Percentiles rank a stretch among this genome's conserved stretches.
Conservation (phyloP, 2,888 invertebrate species). For the Pachymerium ferrugineum region DNA sequence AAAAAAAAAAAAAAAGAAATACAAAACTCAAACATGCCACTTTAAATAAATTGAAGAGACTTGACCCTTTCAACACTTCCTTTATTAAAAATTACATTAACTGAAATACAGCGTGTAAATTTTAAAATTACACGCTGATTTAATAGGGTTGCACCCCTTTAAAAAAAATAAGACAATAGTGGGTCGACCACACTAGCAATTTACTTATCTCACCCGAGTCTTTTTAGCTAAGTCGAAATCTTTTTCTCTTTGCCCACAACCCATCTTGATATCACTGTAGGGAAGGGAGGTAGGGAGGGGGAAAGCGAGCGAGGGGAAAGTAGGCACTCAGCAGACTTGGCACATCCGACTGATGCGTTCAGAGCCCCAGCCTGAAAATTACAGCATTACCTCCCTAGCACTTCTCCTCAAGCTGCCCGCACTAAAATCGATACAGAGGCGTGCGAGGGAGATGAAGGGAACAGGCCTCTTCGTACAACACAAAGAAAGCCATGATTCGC, state of each 20-base stretch:
- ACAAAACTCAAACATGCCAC: too few species aligned
- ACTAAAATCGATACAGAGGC: neutral
- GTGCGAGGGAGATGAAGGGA: neutral
- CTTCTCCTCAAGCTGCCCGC: neutral
- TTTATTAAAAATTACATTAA: too few species aligned
- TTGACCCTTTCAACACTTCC: too few species aligned
- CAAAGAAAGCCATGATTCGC: neutral
- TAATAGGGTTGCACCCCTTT: too few species aligned
- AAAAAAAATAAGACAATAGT: neutral
- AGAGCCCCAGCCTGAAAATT: neutral
- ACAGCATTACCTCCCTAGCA: neutral
- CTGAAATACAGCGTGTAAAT: too few species aligned
- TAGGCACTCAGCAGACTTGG: neutral
- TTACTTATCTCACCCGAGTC: neutral
- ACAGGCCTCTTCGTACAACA: neutral
- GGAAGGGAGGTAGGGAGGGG: neutral
- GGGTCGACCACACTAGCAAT: neutral
- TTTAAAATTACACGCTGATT: too few species aligned
- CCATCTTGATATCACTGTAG: neutral
- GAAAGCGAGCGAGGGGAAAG: neutral
- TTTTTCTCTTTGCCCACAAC: neutral
- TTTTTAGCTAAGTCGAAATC: neutral
- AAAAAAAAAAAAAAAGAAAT: too few species aligned
- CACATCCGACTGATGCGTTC: neutral
- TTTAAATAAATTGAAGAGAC: too few species aligned